Conservation (phyloP, 1,140 invertebrate genomes). For the Leptopilina clavipes region DNA sequence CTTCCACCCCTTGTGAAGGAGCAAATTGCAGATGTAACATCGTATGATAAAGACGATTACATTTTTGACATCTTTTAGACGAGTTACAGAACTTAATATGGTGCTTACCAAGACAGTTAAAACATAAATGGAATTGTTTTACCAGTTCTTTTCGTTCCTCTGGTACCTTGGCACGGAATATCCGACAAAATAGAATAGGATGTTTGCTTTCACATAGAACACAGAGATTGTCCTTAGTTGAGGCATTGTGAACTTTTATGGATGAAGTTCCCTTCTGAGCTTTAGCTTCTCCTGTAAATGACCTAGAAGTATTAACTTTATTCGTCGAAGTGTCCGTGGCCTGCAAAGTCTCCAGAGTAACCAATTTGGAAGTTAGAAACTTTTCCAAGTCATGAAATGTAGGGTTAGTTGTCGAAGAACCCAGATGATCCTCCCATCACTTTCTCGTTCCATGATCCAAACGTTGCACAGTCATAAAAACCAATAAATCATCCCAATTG, state of each 20-base stretch:
- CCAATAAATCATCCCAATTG: neutral
- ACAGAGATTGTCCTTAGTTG: neutral
- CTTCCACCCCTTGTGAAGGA: neutral
- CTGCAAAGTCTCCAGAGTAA: neutral
- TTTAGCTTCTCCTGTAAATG: neutral
- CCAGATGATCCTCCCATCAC: neutral
- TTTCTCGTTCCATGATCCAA: neutral
- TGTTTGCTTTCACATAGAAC: neutral
- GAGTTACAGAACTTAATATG: neutral
- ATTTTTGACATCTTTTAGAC: neutral
- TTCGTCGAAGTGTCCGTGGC: neutral
- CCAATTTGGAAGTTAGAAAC: neutral
- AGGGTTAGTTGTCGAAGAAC: neutral
- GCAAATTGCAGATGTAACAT: neutral
- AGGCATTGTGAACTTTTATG: neutral
- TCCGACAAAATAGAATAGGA: neutral
- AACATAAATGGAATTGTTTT: neutral
- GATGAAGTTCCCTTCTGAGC: neutral
- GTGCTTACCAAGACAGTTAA: neutral
- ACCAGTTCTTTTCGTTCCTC: neutral
- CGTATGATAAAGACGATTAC: neutral
- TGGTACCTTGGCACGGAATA: neutral
- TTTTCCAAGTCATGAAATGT: neutral
- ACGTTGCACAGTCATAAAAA: neutral
- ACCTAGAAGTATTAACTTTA: neutral